Percentiles rank a stretch among this genome's conserved stretches.
Evolutionary conservation across 2,797 vertebrate genomes (phyloP).

Genomic region (Tenualosa thibaudeaui): DNA sequence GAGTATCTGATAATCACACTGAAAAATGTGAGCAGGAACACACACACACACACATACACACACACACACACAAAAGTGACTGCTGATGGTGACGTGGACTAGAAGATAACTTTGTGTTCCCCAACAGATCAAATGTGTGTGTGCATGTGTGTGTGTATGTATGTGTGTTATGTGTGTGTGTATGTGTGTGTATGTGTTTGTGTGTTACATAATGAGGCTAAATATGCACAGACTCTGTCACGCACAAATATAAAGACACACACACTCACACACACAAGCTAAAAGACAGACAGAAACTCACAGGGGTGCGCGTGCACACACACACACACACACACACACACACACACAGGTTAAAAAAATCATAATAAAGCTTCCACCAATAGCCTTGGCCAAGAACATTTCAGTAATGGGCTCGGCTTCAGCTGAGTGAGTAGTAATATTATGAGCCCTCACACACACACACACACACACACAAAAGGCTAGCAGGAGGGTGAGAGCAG

Average conservation of each 20-base stretch:
- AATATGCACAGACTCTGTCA: not conserved
- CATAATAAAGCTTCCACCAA: conserved; percentile 1
- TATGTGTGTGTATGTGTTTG: too few species aligned
- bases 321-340: not conserved
- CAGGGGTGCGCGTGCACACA: not conserved
- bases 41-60: conserved; percentile 1
- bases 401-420: conserved; percentile 25
- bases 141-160: too few species aligned
- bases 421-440: conserved; percentile 53
- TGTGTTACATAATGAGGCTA: too few species aligned
- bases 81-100: too few species aligned
- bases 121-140: too few species aligned
- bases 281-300: not conserved
- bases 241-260: not conserved
- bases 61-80: not conserved
- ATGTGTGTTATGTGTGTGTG: too few species aligned
- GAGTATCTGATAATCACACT: conserved; percentile 63
- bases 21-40: conserved; percentile 23
- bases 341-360: not conserved
- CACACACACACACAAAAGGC: conserved; percentile 35
- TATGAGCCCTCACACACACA: conserved; percentile 50
- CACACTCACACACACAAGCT: not conserved
- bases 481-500: conserved; percentile 64
- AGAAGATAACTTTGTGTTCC: too few species aligned
- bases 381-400: conserved; percentile 20